Conservation (phyloP, 2,888 invertebrate genomes). For the Mayetiola destructor region DNA sequence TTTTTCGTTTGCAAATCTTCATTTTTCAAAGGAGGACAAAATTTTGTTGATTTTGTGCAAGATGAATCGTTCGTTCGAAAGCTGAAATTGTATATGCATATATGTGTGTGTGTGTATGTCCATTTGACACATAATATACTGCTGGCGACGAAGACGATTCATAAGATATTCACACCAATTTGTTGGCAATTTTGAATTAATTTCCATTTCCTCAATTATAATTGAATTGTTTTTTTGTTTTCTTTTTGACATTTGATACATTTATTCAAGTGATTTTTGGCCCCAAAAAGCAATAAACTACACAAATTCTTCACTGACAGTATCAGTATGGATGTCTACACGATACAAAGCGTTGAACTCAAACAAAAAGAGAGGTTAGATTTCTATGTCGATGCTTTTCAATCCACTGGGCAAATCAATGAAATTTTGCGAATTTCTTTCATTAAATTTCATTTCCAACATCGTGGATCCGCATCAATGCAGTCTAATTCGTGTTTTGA, state of each 20-base stretch:
- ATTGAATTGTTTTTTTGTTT: neutral
- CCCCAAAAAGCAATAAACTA: neutral
- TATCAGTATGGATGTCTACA: no score
- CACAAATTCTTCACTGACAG: neutral
- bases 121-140: constrained; percentile 3
- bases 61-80: no score
- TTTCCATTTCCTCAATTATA: neutral
- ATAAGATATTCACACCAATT: neutral
- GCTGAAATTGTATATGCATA: no score
- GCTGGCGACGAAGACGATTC: neutral
- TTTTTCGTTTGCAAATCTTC: neutral
- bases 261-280: neutral
- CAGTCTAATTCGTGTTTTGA: neutral
- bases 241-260: neutral
- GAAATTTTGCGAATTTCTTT: neutral
- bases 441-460: neutral
- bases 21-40: neutral
- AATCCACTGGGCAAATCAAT: neutral
- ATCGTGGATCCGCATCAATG: neutral
- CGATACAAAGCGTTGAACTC: neutral
- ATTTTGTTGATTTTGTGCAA: no score
- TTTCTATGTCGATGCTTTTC: neutral
- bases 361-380: neutral
- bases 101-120: neutral
- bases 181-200: neutral